Percentiles rank a stretch among this genome's conserved stretches.
These are phyloP conservation scores for Drosophila ficusphila DNA, from an alignment of 1,140 invertebrate genomes.

Conservation along the genomic window DNA sequence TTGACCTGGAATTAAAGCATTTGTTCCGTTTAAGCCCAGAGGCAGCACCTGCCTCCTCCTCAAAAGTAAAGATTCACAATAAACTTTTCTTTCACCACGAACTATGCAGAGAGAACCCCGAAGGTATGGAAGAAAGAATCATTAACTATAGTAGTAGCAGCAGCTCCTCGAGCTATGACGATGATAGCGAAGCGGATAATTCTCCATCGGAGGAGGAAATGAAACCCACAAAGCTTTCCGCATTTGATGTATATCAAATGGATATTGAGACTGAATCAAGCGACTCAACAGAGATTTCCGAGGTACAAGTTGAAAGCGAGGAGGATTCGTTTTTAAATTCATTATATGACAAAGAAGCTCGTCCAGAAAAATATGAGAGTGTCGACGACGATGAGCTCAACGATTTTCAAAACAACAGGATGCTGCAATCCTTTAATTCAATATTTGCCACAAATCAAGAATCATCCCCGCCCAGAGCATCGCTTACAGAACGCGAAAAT, in stretches of 20 bases:
- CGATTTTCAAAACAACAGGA: slow-evolving; percentile 60
- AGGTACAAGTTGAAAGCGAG: slow-evolving; percentile 1
- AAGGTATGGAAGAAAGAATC: slow-evolving; percentile 34
- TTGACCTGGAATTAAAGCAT: slow-evolving; percentile 59
- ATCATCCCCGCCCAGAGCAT: neutral
- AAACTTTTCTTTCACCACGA: slow-evolving; percentile 71
- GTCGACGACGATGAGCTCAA: slow-evolving; percentile 7
- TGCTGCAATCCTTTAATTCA: slow-evolving; percentile 70
- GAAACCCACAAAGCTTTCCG: neutral
- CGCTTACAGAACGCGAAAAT: slow-evolving; percentile 19
- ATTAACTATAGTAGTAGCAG: slow-evolving; percentile 72
- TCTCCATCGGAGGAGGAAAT: neutral
- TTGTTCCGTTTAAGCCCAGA: slow-evolving; percentile 30
- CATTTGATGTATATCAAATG: slow-evolving; percentile 13
- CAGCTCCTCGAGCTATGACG: slow-evolving; percentile 64
- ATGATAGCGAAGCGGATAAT: slow-evolving; percentile 45
- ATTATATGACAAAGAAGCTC: neutral
- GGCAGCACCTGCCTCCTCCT: neutral
- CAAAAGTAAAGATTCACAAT: slow-evolving; percentile 41
- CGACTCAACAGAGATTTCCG: neutral
- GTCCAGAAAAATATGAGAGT: neutral
- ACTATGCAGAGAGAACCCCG: slow-evolving; percentile 20
- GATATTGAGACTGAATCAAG: slow-evolving; percentile 48
- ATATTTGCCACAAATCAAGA: slow-evolving; percentile 28
- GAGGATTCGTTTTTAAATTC: slow-evolving; percentile 22